Percentiles rank a stretch among this genome's conserved stretches.
These are phyloP conservation scores for Miichthys miiuy DNA, from an alignment of 2,797 vertebrate genomes.

Conservation along the genomic window DNA sequence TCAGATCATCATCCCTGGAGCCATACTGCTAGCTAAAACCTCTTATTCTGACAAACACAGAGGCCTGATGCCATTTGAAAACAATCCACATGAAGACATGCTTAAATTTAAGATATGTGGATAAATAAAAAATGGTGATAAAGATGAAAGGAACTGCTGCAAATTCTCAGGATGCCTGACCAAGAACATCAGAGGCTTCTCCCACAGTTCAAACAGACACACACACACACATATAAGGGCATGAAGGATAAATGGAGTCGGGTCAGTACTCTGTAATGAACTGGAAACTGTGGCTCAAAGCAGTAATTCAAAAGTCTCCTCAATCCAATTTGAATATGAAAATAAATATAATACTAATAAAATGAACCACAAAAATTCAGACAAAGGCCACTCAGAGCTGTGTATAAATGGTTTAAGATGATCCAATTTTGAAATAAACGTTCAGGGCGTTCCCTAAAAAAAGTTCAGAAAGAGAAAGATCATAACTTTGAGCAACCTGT, in stretches of 20 bases:
- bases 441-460: background rate
- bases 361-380: constrained; percentile 21
- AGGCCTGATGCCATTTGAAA: constrained; percentile 7
- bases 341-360: constrained; percentile 3
- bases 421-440: constrained; percentile 1
- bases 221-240: background rate
- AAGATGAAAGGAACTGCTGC: constrained; percentile 33
- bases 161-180: constrained; percentile 36
- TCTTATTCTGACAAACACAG: constrained; percentile 1
- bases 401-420: background rate
- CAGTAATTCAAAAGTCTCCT: constrained; percentile 10
- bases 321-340: constrained; percentile 15
- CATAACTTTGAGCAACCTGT: constrained; percentile 35
- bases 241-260: constrained; percentile 13
- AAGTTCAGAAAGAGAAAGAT: background rate
- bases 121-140: background rate
- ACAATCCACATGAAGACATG: constrained; percentile 8
- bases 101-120: background rate
- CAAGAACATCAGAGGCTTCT: constrained; percentile 35
- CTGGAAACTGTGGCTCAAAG: constrained; percentile 40
- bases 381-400: background rate
- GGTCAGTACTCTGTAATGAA: constrained; percentile 13
- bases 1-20: background rate
- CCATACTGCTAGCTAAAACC: background rate
- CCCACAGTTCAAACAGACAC: constrained; percentile 5